phyloP scores from a whole-genome alignment of 2,113 vertebrate genomes.

The Haemorhous mexicanus region DNA sequence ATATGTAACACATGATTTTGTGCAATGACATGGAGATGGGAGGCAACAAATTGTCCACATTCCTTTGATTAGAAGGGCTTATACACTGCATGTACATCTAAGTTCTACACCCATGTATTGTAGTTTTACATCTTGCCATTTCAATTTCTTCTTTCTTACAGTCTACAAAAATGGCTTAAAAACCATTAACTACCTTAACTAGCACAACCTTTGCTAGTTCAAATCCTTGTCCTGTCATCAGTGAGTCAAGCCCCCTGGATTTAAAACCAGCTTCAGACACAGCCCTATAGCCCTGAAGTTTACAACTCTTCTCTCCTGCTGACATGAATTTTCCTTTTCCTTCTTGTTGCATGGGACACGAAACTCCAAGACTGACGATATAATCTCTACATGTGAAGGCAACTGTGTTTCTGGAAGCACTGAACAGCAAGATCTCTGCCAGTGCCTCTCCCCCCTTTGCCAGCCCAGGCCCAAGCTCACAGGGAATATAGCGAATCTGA shows the following conservation, averaged over 20 bases:
- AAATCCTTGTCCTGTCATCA: not conserved
- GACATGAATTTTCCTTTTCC: not conserved
- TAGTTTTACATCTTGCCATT: not conserved
- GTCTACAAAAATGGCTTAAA: not conserved
- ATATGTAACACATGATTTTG: not conserved
- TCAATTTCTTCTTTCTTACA: not conserved
- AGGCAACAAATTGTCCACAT: not conserved
- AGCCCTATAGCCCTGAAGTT: not conserved
- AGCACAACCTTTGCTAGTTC: not conserved
- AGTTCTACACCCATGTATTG: not conserved
- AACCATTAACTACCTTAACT: not conserved
- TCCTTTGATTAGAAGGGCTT: not conserved
- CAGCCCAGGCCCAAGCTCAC: accelerated
- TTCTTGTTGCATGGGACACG: not conserved
- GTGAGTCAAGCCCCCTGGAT: not conserved
- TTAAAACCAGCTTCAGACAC: not conserved
- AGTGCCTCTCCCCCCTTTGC: accelerated
- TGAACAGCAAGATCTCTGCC: not conserved
- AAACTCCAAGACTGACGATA: not conserved
- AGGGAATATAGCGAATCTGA: not conserved
- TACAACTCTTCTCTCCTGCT: not conserved
- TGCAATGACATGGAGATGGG: not conserved
- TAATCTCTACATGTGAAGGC: not conserved
- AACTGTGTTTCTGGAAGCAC: not conserved
- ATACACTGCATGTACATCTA: not conserved